Evolutionary conservation across 2,888 invertebrate genomes (phyloP), one percentile per base, ranked within the genome.

Genomic region (Copidosoma aretas): DNA sequence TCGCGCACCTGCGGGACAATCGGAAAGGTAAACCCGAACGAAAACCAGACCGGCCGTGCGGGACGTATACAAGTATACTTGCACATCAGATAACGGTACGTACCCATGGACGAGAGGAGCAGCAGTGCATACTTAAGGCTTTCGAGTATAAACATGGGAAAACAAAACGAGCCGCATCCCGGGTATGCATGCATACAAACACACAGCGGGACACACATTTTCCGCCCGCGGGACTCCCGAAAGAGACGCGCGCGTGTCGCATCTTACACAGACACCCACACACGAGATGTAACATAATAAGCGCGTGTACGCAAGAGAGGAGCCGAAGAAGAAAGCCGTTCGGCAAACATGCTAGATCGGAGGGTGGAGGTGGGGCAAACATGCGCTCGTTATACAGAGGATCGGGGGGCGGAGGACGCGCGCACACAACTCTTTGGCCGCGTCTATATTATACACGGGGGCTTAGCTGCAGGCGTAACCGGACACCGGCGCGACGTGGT

Each of bases 391-490:
- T 64, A 67, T 68, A 63, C 32, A 62, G 21, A 61, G 52, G 22
- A 25, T 49, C 52, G 69, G 24, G 39, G 4, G 21, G 67, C 41
- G 39, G 58, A 64, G 52, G 54, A 41, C 17, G 49, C 56, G 63
- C 54, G 32, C 59, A 67, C 71, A 76, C 76, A 81, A 81, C 81
- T 81, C 81, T 82, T 81, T 81, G 73, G 79, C 77, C 82, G 82
- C 80, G 32, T 32, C 4, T 3, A 32, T 32, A 32, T 8, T 32
- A 32, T 8, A 32, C 32, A 32, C 4, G 8, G 32, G 32, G 32
- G 32, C 32, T 32, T 32, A 32, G 32, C 32, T 32, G n/a, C 8
- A 32, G 32, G 4, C 32, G 82, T 79, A 81, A 82, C 78, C 73
- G 74, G 78, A 81, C 76, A 81, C 78, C 76, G 57, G 21, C 25